Evolutionary conservation across 2,888 invertebrate species (phyloP).

Genomic region (Seira musarum): DNA sequence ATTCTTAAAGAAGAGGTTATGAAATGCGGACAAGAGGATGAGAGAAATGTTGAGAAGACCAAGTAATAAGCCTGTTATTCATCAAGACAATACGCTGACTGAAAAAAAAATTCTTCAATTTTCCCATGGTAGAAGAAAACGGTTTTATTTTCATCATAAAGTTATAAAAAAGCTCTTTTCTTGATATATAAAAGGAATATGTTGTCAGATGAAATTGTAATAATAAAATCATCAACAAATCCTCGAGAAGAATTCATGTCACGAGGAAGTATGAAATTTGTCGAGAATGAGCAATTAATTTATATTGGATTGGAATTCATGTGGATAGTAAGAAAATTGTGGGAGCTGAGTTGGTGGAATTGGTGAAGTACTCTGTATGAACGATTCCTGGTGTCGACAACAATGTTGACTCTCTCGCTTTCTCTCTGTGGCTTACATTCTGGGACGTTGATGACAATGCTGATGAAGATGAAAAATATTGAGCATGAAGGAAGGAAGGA

Average conservation of each 20-base stretch:
- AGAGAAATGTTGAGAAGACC: too few relatives aligned
- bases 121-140: too few relatives aligned
- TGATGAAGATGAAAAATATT: constrained; percentile 48
- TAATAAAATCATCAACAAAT: constrained; percentile 34
- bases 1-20: too few relatives aligned
- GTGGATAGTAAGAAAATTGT: background rate
- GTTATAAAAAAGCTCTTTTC: background rate
- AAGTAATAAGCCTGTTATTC: background rate
- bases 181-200: constrained; percentile 21
- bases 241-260: constrained; percentile 40
- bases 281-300: constrained; percentile 58
- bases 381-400: constrained; percentile 10
- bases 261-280: constrained; percentile 43
- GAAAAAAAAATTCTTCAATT: too few relatives aligned
- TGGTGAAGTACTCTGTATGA: background rate
- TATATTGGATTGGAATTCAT: constrained; percentile 58
- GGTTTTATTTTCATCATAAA: too few relatives aligned
- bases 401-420: constrained; percentile 24
- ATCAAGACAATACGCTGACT: background rate
- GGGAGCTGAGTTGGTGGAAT: background rate
- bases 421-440: background rate
- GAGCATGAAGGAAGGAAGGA: constrained; percentile 18
- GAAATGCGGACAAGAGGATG: too few relatives aligned
- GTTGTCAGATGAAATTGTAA: constrained; percentile 37
- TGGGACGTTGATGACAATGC: constrained; percentile 30